Base-by-base conservation (phyloP, 2,113 vertebrate genomes). In the Excalfactoria chinensis region DNA sequence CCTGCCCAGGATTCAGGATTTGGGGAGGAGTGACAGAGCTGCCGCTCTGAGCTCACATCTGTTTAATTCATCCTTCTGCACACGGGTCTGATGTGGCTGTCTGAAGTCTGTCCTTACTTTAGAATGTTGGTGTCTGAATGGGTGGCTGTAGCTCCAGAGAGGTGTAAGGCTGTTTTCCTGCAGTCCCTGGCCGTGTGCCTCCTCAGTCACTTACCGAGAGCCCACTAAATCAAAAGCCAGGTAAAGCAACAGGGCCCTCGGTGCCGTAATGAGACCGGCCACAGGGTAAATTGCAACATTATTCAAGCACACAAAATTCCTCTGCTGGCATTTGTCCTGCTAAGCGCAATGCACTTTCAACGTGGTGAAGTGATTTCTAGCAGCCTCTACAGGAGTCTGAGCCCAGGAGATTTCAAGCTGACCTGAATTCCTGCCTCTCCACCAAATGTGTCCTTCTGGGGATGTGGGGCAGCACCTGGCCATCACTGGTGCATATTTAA, bases 201-300 rank as follows among this genome's bases (percentile, higher is more conserved):
- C 88, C 94, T 67, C 0, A 70, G 88, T 72, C 7, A 0, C 77
- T 96, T 90, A 51, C 77, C 88, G 55, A 41, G 71, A 92, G 75
- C 60, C 75, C 92, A 84, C 92, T 93, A 91, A 93, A 93, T 92
- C 89, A 95, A 95, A 95, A 93, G 89, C 87, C 87, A 90, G 89
- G 95, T 94, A 96, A 93, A 94, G 94, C 95, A 97, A 82, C 92
- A 88, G 93, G 88, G 85, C 78, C 17, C 89, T 93, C 95, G 70
- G 4, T 17, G 0, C 75, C 2, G 35, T 94, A 95, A 95, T 73
- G 73, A 83, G 86, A 70, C 89, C 2, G 2, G 68, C 80, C 93
- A 92, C 28, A 91, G 93, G 86, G 90, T 89, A 97, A 96, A 95
- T 96, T 93, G 86, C 93, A 93, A 88, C 93, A 95, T 96, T 96